A percentile compares a stretch with the other conserved stretches of the same genome.
Evolutionary conservation across 2,797 vertebrate genomes (phyloP).

Genomic region (Spheniscus humboldti): DNA sequence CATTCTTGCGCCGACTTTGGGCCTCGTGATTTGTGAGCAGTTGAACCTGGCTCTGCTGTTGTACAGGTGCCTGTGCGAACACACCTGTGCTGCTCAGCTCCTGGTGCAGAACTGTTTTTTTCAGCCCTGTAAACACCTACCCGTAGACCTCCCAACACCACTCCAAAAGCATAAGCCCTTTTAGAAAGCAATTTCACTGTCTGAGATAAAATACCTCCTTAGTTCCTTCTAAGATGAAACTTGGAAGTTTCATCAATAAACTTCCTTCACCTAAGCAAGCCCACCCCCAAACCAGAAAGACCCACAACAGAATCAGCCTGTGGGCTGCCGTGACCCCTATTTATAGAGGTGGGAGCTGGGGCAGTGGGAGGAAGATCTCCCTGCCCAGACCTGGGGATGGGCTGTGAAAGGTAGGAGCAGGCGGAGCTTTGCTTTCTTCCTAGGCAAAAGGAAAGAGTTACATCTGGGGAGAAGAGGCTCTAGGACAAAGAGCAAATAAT

Average conservation of each 20-base stretch:
- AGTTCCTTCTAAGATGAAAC: too few relatives aligned
- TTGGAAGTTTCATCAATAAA: not conserved
- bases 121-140: not conserved
- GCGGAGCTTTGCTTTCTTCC: not conserved
- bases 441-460: not conserved
- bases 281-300: not conserved
- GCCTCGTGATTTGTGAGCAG: not conserved
- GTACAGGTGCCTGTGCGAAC: not conserved
- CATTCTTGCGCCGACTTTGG: not conserved
- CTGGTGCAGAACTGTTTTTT: not conserved
- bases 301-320: rapidly evolving
- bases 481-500: not conserved
- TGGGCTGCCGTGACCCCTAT: not conserved
- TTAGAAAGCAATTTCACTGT: not conserved
- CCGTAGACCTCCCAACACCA: not conserved
- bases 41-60: not conserved
- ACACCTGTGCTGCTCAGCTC: not conserved
- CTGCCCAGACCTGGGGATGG: not conserved
- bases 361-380: rapidly evolving
- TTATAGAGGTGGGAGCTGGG: not conserved
- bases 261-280: not conserved
- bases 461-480: not conserved
- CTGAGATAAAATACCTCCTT: not conserved
- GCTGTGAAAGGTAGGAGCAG: not conserved
- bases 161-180: not conserved